These are phyloP conservation scores for Ifrita kowaldi DNA, from an alignment of 2,113 vertebrate species.

Conservation along the genomic window DNA sequence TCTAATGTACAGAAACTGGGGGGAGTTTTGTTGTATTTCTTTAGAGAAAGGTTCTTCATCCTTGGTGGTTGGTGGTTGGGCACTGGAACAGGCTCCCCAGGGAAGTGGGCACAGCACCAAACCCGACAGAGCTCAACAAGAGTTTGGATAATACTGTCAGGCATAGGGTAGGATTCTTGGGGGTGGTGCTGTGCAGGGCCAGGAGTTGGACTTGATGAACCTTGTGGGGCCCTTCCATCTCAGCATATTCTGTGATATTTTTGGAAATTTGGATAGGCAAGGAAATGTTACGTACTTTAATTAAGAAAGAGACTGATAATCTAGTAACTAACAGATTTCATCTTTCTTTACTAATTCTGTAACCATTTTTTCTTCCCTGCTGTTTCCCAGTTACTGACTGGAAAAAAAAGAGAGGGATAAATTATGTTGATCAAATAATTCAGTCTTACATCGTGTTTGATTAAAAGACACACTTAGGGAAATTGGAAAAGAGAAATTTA, in stretches of 20 bases:
- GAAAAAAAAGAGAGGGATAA: not conserved
- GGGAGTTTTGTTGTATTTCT: not conserved
- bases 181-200: not conserved
- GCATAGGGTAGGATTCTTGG: too few species aligned
- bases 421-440: not conserved
- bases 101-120: not conserved
- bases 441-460: not conserved
- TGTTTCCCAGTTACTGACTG: not conserved
- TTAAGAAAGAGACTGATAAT: not conserved
- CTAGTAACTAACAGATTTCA: not conserved
- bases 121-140: not conserved
- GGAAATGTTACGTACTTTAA: not conserved
- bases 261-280: not conserved
- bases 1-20: not conserved
- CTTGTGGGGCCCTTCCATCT: not conserved
- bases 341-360: not conserved
- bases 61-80: not conserved
- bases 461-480: not conserved
- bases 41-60: not conserved
- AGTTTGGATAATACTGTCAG: not conserved
- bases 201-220: not conserved
- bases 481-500: not conserved
- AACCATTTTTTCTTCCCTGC: not conserved
- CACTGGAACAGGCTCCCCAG: not conserved
- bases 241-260: not conserved